These are phyloP conservation scores for Dione vanillae DNA, from an alignment of 2,888 invertebrate genomes.

Conservation along the genomic window DNA sequence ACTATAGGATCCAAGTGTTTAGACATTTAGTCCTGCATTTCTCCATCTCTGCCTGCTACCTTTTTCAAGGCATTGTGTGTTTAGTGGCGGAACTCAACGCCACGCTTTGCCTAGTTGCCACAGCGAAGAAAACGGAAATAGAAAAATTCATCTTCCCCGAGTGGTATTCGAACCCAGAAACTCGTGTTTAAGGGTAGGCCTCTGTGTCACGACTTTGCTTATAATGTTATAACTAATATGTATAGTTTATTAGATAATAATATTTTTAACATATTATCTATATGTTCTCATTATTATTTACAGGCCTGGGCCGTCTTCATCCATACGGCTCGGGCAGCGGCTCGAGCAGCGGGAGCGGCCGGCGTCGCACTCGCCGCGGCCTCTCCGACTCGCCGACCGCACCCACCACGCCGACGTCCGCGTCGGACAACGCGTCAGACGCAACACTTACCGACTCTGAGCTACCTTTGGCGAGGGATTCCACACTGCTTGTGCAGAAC, in stretches of 20 bases:
- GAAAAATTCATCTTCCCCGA: too few relatives aligned
- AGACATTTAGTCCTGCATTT: too few relatives aligned
- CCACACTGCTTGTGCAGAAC: slow-evolving; percentile 92
- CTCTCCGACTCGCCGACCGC: slow-evolving; percentile 90
- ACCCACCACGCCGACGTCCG: slow-evolving; percentile 85
- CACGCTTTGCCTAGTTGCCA: too few relatives aligned
- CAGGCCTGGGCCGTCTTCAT: slow-evolving; percentile 91
- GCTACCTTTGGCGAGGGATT: slow-evolving; percentile 91
- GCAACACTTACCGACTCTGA: slow-evolving; percentile 93
- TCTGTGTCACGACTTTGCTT: too few relatives aligned
- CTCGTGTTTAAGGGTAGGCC: too few relatives aligned
- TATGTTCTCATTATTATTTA: slow-evolving; percentile 59
- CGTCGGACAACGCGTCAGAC: slow-evolving; percentile 93
- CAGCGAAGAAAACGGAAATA: too few relatives aligned
- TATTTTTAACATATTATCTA: not conserved
- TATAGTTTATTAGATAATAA: not conserved
- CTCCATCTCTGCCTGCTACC: too few relatives aligned
- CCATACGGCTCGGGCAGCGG: slow-evolving; percentile 93
- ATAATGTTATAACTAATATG: too few relatives aligned
- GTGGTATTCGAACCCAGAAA: too few relatives aligned
- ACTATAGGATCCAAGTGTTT: too few relatives aligned
- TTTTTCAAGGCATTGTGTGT: too few relatives aligned
- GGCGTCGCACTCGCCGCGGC: slow-evolving; percentile 84
- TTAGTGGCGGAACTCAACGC: too few relatives aligned
- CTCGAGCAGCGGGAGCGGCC: slow-evolving; percentile 86